These are phyloP conservation scores for Melanostoma scalare DNA, from an alignment of 2,888 invertebrate genomes.

Conservation along the genomic window DNA sequence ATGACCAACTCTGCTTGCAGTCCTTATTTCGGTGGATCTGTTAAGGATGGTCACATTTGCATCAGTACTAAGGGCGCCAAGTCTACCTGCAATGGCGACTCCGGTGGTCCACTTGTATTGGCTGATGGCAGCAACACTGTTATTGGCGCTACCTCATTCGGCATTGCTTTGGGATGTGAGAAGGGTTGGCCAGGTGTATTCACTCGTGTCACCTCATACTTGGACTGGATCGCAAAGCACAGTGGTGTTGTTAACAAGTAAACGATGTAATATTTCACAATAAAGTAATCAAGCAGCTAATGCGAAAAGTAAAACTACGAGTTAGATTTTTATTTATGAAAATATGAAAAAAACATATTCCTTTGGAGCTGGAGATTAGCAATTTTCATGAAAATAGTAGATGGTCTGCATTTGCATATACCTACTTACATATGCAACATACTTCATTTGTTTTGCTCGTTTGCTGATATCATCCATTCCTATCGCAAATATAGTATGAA, in stretches of 20 bases:
- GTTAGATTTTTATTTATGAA: no score
- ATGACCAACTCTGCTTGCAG: conserved; percentile 75
- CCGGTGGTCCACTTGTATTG: conserved; percentile 79
- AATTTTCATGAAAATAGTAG: no score
- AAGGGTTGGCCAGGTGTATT: conserved; percentile 79
- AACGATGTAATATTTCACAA: background rate
- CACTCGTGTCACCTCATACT: conserved; percentile 77
- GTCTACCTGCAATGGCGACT: conserved; percentile 80
- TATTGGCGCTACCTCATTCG: conserved; percentile 79
- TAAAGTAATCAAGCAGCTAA: no score
- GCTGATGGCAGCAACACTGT: conserved; percentile 73
- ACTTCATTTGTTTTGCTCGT: no score
- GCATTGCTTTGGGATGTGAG: conserved; percentile 78
- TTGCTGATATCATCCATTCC: no score
- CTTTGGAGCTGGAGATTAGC: no score
- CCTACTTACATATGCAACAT: no score
- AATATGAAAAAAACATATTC: no score
- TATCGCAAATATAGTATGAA: no score
- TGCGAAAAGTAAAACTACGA: no score
- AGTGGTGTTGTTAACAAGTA: conserved; percentile 30
- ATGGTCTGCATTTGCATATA: no score
- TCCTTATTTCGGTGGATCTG: conserved; percentile 70
- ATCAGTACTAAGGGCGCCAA: conserved; percentile 79
- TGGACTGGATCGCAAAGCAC: conserved; percentile 78
- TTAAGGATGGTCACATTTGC: conserved; percentile 78